A percentile compares a stretch with the other conserved stretches of the same genome.
These are phyloP conservation scores for Hypocryptadius cinnamomeus DNA, from an alignment of 2,113 vertebrate species.

Conservation along the genomic window DNA sequence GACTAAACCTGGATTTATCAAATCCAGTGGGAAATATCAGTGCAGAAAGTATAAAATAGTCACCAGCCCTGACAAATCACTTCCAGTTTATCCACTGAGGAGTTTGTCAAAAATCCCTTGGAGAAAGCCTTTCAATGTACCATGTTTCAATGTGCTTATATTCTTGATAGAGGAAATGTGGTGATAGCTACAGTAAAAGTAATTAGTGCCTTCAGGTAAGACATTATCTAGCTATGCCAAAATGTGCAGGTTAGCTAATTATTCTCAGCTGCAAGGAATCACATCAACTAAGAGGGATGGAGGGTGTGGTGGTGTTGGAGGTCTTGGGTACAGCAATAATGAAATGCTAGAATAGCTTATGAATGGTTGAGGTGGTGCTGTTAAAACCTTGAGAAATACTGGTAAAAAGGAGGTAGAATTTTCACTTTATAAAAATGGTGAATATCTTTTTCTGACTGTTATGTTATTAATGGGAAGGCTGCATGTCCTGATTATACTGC, in stretches of 20 bases:
- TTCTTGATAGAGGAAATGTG: neutral
- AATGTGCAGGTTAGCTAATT: neutral
- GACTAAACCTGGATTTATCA: neutral
- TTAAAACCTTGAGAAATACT: neutral
- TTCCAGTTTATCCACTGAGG: neutral
- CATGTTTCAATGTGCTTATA: neutral
- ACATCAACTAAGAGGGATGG: too few species aligned
- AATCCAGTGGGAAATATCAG: neutral
- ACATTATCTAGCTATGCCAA: neutral
- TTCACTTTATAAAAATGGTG: accelerated
- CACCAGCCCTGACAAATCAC: neutral
- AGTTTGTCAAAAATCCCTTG: neutral
- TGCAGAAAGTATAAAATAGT: neutral
- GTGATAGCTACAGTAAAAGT: neutral
- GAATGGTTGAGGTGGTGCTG: neutral
- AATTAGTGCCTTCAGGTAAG: neutral
- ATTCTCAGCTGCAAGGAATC: neutral
- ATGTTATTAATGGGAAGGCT: neutral
- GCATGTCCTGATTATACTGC: neutral
- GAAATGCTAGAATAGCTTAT: accelerated
- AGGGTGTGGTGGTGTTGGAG: neutral
- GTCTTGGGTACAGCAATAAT: neutral
- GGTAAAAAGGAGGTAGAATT: neutral
- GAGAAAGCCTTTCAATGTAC: neutral
- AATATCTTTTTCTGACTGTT: neutral